phyloP scores from a whole-genome alignment of 2,113 vertebrate genomes.

The Oenanthe oenanthe region DNA sequence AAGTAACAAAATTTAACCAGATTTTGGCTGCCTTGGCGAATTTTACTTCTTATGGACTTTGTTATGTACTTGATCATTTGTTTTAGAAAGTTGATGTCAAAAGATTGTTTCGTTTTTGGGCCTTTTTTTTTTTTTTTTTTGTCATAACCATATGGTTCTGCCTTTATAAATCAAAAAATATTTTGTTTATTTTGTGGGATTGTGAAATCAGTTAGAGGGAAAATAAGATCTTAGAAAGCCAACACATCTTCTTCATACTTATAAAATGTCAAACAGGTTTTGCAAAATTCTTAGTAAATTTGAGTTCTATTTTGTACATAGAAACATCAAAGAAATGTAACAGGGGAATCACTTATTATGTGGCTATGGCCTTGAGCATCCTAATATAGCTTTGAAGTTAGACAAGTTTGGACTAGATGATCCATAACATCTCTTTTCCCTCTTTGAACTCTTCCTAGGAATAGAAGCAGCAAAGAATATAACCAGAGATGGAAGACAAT shows the following conservation, averaged over 20 bases:
- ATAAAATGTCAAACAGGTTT: background rate
- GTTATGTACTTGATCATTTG: rapidly evolving
- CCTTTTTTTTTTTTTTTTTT: background rate
- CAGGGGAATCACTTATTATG: background rate
- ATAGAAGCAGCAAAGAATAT: background rate
- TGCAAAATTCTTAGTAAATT: background rate
- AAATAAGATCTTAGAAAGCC: background rate
- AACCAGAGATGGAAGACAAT: background rate
- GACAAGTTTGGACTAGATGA: background rate
- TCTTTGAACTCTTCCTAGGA: background rate
- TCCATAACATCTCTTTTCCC: background rate
- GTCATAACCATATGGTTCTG: background rate
- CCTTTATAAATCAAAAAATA: background rate
- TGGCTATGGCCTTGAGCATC: background rate
- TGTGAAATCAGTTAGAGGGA: background rate
- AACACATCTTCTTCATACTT: background rate
- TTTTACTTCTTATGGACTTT: background rate
- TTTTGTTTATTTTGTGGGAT: background rate
- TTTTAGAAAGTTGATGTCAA: background rate
- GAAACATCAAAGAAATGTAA: background rate
- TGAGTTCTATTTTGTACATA: background rate
- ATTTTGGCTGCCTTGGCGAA: background rate
- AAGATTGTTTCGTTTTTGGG: background rate
- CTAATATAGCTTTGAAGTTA: background rate
- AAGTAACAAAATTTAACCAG: background rate